Evolutionary conservation across 2,797 vertebrate species (phyloP), one percentile per base, ranked within the genome.

Genomic region (Myoxocephalus aenaeus): DNA sequence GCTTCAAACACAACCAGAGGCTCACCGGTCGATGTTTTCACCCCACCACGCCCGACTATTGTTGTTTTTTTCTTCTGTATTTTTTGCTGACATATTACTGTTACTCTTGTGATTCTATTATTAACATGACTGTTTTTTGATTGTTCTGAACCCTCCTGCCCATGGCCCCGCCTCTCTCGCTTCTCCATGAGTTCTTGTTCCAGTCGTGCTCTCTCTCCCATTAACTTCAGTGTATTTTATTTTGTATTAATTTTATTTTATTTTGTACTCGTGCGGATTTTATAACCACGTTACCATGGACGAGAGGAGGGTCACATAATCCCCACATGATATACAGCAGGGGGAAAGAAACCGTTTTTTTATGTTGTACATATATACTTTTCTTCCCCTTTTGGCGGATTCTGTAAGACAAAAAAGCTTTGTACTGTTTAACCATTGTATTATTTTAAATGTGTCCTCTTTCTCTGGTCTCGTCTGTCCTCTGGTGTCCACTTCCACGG

Each of bases 381-480:
- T 85, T 92, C 86, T 94, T 90, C 89, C 79, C 50, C 80, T 91
- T 92, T 81, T 87, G 85, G 91, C 81, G 90, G 86, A 90, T 91
- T 90, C 73, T 91, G 88, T 93, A 91, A 91, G 89, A 94, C 89
- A 90, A 90, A 84, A 86, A 54, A 90, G 78, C 84, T 79, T 90
- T 90, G 89, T 86, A 87, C 87, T 91, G 89, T 93, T 94, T 93
- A 92, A 92, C 88, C 87, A 66, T 92, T 90, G 86, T 91, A 88
- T 91, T 87, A 84, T 91, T 90, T 89, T 82, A 84, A 77, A 75
- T 46, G 3, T 10, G 3, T 10, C 48, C 48, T 15, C 44, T 73
- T 64, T 63, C 74, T 73, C 53, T 68, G 48, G 4, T 48, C 50
- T 22, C 58, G 9, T 71, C 74, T 80, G 38, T 42, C 40, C 40